Conservation (phyloP, 1,140 invertebrate species). For the Oncopodura yosiiana region DNA sequence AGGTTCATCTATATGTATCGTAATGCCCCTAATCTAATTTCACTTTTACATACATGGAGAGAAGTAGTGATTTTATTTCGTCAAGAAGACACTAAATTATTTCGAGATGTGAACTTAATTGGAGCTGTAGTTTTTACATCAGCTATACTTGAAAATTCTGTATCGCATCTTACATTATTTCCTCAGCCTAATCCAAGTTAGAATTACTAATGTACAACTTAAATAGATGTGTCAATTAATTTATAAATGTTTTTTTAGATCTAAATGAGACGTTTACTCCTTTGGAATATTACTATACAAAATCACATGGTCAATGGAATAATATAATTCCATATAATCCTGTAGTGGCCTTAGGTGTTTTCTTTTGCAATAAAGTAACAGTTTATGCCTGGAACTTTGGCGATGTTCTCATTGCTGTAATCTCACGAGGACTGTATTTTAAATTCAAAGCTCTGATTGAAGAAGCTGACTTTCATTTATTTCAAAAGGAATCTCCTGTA, state of each 20-base stretch:
- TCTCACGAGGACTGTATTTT: slow-evolving; percentile 14
- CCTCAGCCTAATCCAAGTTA: too few relatives aligned
- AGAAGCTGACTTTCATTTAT: not conserved
- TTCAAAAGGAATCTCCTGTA: not conserved
- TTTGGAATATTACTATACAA: slow-evolving; percentile 8
- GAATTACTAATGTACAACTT: too few relatives aligned
- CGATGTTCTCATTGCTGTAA: slow-evolving; percentile 13
- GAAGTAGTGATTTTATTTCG: slow-evolving; percentile 2
- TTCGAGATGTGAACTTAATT: slow-evolving; percentile 21
- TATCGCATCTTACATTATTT: slow-evolving; percentile 4
- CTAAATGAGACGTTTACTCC: too few relatives aligned
- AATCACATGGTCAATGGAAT: not conserved
- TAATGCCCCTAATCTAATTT: slow-evolving; percentile 1
- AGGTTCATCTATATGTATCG: slow-evolving; percentile 12
- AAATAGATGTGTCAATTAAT: too few relatives aligned
- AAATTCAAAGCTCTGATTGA: slow-evolving; percentile 11
- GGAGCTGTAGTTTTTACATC: slow-evolving; percentile 14
- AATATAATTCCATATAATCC: slow-evolving; percentile 6
- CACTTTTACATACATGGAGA: slow-evolving; percentile 10
- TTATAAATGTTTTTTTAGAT: too few relatives aligned
- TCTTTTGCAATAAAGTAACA: slow-evolving; percentile 3
- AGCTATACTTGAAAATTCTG: slow-evolving; percentile 25
- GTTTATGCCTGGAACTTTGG: slow-evolving; percentile 19
- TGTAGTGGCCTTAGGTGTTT: not conserved
- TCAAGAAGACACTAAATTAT: slow-evolving; percentile 9